Conservation (phyloP, 2,113 vertebrate species). For the Bagarius yarrelli region DNA sequence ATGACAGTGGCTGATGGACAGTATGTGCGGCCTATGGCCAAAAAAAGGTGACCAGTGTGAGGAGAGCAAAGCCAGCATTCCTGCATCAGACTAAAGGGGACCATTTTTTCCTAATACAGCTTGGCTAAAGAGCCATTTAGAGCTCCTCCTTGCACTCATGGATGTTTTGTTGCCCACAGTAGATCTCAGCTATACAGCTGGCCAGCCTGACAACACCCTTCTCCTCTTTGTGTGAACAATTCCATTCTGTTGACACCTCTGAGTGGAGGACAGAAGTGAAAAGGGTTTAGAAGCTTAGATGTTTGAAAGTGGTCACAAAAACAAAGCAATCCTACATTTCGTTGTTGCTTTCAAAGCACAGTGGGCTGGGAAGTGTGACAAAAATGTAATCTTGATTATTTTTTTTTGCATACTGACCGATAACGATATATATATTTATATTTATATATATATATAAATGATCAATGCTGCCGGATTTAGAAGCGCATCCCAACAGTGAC, state of each 20-base stretch:
- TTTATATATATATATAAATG: too few species aligned
- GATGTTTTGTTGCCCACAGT: constrained; percentile 46
- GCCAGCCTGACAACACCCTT: constrained; percentile 26
- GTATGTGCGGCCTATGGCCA: constrained; percentile 42
- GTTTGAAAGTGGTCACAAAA: background rate
- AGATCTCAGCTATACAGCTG: constrained; percentile 38
- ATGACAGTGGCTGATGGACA: constrained; percentile 58
- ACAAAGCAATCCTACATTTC: background rate
- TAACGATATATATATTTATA: too few species aligned
- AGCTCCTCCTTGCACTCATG: constrained; percentile 57
- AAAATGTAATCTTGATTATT: too few species aligned
- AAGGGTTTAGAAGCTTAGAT: background rate
- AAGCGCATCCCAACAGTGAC: too few species aligned
- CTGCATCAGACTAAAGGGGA: constrained; percentile 67
- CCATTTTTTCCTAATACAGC: constrained; percentile 65
- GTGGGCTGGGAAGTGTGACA: background rate
- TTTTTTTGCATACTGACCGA: too few species aligned
- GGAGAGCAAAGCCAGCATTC: constrained; percentile 59
- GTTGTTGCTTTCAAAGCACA: background rate
- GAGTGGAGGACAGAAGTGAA: background rate
- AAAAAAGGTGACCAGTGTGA: constrained; percentile 43
- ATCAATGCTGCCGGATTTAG: too few species aligned
- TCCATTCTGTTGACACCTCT: constrained; percentile 35
- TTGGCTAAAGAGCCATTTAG: constrained; percentile 69
- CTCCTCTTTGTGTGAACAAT: constrained; percentile 20